Conservation (phyloP, 2,113 vertebrate genomes). For the Hyperoodon ampullatus region DNA sequence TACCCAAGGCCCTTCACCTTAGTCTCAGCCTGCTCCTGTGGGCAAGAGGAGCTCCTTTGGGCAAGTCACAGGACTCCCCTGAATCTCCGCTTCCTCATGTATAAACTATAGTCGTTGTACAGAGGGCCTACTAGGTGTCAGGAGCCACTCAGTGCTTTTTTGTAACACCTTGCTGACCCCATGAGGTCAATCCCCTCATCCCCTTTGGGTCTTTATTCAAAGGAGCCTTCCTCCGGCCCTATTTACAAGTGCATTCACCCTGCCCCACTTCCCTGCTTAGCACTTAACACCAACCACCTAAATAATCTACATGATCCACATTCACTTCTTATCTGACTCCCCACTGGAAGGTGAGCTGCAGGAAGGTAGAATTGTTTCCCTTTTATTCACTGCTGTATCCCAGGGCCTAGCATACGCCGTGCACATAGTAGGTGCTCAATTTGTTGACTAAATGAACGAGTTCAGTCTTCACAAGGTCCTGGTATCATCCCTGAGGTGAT, state of each 20-base stretch:
- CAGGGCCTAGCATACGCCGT: neutral
- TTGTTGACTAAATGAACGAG: neutral
- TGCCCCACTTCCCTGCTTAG: too few relatives aligned
- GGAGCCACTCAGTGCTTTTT: neutral
- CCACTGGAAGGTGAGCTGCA: neutral
- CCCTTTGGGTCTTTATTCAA: neutral
- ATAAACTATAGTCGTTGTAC: neutral
- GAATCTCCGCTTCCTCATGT: neutral
- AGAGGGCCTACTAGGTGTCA: neutral
- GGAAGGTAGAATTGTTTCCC: neutral
- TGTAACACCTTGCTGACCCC: neutral
- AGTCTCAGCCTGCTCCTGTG: neutral
- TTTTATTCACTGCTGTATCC: neutral
- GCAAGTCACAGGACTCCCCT: neutral
- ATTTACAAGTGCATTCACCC: neutral
- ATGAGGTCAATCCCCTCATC: neutral
- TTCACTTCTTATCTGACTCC: neutral
- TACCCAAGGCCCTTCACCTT: neutral
- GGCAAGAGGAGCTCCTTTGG: neutral
- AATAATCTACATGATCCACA: fast-evolving
- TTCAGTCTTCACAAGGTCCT: neutral
- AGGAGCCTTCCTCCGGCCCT: neutral
- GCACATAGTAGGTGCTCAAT: neutral
- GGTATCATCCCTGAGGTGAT: neutral
- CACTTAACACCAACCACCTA: neutral